Conservation (phyloP, 2,888 invertebrate genomes). For the Dicycla oo region DNA sequence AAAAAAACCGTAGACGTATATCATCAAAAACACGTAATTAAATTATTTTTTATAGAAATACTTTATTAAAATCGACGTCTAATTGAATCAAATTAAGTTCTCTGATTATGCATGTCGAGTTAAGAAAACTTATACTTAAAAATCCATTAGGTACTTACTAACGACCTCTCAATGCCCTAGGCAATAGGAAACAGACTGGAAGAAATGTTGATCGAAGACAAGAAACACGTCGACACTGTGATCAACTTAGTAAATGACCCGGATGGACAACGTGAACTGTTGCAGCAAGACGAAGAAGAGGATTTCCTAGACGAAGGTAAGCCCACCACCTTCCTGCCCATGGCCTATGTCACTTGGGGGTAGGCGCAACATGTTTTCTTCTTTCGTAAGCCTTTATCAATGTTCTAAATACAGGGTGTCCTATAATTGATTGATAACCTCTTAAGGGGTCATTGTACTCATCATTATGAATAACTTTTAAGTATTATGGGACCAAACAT, state of each 20-base stretch:
- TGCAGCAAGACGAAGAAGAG: conserved; percentile 97
- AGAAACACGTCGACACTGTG: conserved; percentile 92
- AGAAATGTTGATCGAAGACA: conserved; percentile 96
- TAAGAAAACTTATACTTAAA: neutral
- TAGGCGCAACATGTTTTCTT: neutral
- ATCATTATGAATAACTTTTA: too few relatives aligned
- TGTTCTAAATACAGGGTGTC: neutral
- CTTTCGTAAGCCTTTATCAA: neutral
- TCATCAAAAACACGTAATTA: too few relatives aligned
- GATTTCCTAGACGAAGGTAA: conserved; percentile 99
- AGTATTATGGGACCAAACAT: too few relatives aligned
- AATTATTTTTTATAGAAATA: too few relatives aligned
- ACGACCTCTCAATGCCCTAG: conserved; percentile 62
- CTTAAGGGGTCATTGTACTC: too few relatives aligned
- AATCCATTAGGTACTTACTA: neutral
- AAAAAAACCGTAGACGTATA: too few relatives aligned
- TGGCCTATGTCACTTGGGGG: neutral
- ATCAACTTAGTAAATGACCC: conserved; percentile 93
- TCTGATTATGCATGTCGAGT: neutral
- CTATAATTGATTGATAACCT: too few relatives aligned
- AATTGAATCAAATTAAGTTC: too few relatives aligned
- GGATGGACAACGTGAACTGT: conserved; percentile 94
- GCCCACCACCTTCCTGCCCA: neutral
- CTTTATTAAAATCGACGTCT: too few relatives aligned
- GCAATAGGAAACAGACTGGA: conserved; percentile 97